Evolutionary conservation across 2,113 vertebrate species (phyloP), one percentile per base, ranked within the genome.

Genomic region (Sphaerodactylus townsendi): DNA sequence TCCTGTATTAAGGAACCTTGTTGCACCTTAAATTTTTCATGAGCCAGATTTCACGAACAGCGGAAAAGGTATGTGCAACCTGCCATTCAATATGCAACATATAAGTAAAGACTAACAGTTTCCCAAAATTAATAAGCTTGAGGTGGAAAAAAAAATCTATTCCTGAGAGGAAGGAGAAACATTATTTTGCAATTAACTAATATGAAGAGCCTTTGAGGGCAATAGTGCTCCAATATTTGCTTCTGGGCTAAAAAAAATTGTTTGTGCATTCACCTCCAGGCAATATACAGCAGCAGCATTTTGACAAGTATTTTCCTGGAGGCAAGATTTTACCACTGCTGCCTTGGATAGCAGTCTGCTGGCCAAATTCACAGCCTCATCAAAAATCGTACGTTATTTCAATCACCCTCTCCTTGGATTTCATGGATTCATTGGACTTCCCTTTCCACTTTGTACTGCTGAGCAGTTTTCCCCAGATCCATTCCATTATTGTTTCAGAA

Each of bases 71-170:
- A 50, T 17, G 46, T 44, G 28, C 35, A 69, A 19, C 33, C 28
- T 56, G 21, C 30, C 71, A 41, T 28, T 68, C 37, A 33, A 59
- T 13, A 21, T 62, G n/a, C 30, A 81, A 71, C 48, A 62, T 17
- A 83, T 84, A n/a, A 50, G 48, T 41, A 50, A 5, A 56, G 35
- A 7, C 28, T 14, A 69, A 33, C 23, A 77, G n/a, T 13, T 46
- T 86, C 64, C 41, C 79, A 80, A 65, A 87, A 90, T 85, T 81
- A 89, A 74, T 74, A 87, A 85, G 35, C 15, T 86, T 72, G 78
- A 50, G 53, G 80, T 75, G 85, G 4, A 0, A 44, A 5, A 0
- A 44, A 5, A 81, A 48, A 50, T 81, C 81, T 78, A 1, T 82
- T 21, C 64, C 17, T 46, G 70, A 35, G 50, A 79, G 41, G 23